These are phyloP conservation scores for Melolontha melolontha DNA, from an alignment of 2,888 invertebrate genomes.

Conservation along the genomic window DNA sequence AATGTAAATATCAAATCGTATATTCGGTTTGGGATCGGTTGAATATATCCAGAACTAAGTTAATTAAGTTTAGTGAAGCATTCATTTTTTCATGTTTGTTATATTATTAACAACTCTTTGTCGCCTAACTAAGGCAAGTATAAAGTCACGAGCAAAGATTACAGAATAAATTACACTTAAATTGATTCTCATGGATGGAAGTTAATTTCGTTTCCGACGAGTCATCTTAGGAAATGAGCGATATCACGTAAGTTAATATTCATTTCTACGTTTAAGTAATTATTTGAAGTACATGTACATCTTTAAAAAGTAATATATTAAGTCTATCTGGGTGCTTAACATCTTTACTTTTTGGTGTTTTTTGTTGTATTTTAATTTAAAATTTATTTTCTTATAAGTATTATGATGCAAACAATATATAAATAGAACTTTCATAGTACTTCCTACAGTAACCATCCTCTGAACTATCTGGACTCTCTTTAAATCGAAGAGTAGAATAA, in stretches of 20 bases:
- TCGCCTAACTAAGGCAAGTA: constrained; percentile 41
- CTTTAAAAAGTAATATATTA: constrained; percentile 24
- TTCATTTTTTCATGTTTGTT: constrained; percentile 37
- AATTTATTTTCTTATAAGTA: too few relatives aligned
- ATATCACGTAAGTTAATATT: neutral
- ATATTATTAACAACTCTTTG: constrained; percentile 44
- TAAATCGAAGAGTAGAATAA: too few relatives aligned
- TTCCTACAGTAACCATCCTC: too few relatives aligned
- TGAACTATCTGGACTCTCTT: too few relatives aligned
- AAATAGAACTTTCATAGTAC: too few relatives aligned
- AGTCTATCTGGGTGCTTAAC: too few relatives aligned
- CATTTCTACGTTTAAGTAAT: constrained; percentile 14
- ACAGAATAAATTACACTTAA: constrained; percentile 56
- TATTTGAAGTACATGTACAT: constrained; percentile 10
- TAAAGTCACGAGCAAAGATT: constrained; percentile 54
- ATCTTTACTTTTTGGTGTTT: too few relatives aligned
- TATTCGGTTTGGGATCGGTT: neutral
- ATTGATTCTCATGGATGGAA: constrained; percentile 57
- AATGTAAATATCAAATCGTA: too few relatives aligned
- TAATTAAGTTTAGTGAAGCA: constrained; percentile 27
- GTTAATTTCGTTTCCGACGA: constrained; percentile 55
- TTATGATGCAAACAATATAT: too few relatives aligned
- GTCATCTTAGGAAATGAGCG: constrained; percentile 49
- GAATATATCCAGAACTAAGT: constrained; percentile 16
- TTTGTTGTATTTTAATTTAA: too few relatives aligned